Conservation (phyloP, 2,888 invertebrate species). For the Tetragonisca angustula region DNA sequence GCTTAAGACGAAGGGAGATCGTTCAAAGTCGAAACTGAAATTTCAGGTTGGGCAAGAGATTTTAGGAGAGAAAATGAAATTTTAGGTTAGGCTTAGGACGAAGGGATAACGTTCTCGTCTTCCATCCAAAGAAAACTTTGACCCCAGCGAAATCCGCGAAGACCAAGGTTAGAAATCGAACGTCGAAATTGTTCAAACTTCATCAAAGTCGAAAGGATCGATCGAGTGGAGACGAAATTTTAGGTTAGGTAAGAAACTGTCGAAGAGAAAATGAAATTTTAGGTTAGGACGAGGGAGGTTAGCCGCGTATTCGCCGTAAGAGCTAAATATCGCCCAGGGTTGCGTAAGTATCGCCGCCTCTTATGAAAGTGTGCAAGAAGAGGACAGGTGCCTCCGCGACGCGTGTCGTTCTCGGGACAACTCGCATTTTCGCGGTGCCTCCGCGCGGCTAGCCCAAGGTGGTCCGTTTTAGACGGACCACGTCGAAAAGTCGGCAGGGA, state of each 20-base stretch:
- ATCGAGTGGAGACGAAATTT: background rate
- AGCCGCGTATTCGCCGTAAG: slow-evolving; percentile 70
- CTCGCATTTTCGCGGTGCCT: slow-evolving; percentile 62
- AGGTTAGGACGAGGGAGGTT: background rate
- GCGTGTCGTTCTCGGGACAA: slow-evolving; percentile 58
- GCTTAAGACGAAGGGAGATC: too few species aligned
- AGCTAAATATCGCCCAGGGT: slow-evolving; percentile 80
- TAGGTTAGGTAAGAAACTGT: too few species aligned
- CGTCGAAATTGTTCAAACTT: background rate
- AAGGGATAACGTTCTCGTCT: background rate
- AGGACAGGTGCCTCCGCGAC: slow-evolving; percentile 70
- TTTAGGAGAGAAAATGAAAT: too few species aligned
- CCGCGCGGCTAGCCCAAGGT: background rate
- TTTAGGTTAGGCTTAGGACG: too few species aligned
- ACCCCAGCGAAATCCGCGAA: background rate
- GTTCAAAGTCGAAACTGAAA: too few species aligned
- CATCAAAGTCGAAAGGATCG: background rate
- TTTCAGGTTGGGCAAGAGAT: too few species aligned
- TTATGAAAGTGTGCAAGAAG: slow-evolving; percentile 67
- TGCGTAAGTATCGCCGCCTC: slow-evolving; percentile 77
- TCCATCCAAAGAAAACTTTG: background rate
- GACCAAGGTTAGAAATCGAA: background rate
- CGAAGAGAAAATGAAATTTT: background rate
- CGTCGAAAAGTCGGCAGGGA: slow-evolving; percentile 29
- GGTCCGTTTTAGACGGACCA: slow-evolving; percentile 50